Evolutionary conservation across 2,888 invertebrate species (phyloP), one percentile per base, ranked within the genome.

Genomic region (Harpalus rubripes): DNA sequence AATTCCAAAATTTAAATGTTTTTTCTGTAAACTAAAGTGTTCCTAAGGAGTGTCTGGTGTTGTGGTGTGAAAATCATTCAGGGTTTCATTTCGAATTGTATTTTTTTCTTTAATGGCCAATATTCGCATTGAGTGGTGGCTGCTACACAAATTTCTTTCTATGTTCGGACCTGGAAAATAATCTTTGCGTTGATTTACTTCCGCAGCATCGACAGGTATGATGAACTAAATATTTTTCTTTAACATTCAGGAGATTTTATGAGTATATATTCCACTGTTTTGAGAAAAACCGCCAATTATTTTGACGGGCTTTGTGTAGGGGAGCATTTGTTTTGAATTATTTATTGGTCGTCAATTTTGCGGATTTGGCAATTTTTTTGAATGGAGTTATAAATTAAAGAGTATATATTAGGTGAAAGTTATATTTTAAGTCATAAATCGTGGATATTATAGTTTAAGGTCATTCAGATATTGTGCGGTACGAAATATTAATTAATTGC

Each of bases 141-240:
- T 84, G 84, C 78, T 44, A 78, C 63, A 52, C 32, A 84, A 84
- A 84, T 78, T 83, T 76, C 61, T 74, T 52, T 83, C 61, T 59
- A 84, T 78, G 84, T 84, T 59, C 61, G 74, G 74, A 61, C 59
- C 41, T 74, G 83, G 74, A 74, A 83, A 83, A 83, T 83, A 83
- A 83, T 76, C 58, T 52, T 65, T 68, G 68, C 44, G 58, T 68
- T 59, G 61, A 59, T 39, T 72, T 74, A 78, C 84, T 84, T 84
- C 84, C 84, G 84, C 52, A 78, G 78, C 84, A 61, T 22, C 58
- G 84, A 78, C 84, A 84, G 84, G 84, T 84, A 84, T 63, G 74
- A 56, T 3, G 12, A 41, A 12, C 32, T 10, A n/a, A 15, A 68
- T 68, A 68, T 68, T 68, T 68, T 68, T 32, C n/a, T 26, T n/a